Evolutionary conservation across 2,888 invertebrate species (phyloP).

Genomic region (Alentia gelatinosa): DNA sequence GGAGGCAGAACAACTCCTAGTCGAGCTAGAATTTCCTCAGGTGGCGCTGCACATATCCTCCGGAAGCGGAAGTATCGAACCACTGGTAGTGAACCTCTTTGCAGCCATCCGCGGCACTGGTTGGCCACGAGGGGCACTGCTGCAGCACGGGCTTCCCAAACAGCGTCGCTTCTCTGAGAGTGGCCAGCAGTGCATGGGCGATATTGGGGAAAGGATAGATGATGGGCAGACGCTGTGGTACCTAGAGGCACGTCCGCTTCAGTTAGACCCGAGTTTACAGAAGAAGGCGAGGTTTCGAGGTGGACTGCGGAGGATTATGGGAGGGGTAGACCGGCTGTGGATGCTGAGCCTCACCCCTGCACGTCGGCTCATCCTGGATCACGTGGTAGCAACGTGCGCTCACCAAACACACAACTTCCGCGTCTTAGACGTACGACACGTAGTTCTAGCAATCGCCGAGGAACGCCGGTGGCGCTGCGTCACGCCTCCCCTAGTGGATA

Average conservation of each 20-base stretch:
- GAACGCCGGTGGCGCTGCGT: neutral
- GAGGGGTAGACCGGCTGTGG: neutral
- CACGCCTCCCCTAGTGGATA: neutral
- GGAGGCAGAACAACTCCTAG: neutral
- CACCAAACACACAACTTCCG: neutral
- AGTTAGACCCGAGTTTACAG: neutral
- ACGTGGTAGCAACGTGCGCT: neutral
- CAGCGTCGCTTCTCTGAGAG: slow-evolving; percentile 37
- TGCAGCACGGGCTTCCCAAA: slow-evolving; percentile 50
- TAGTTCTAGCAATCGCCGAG: neutral
- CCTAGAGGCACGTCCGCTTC: slow-evolving; percentile 28
- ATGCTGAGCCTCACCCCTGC: neutral
- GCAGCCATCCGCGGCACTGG: slow-evolving; percentile 36
- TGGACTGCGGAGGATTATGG: neutral
- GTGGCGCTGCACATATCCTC: neutral
- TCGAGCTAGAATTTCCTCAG: neutral
- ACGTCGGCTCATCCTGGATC: neutral
- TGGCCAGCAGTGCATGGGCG: neutral
- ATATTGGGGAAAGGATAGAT: neutral
- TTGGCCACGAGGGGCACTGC: neutral
- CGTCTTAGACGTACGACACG: neutral
- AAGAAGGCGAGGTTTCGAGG: slow-evolving; percentile 8
- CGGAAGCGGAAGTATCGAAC: neutral
- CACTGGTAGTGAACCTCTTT: neutral
- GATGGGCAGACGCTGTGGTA: slow-evolving; percentile 53